phyloP scores from a whole-genome alignment of 2,797 vertebrate species.

The Anguilla anguilla region DNA sequence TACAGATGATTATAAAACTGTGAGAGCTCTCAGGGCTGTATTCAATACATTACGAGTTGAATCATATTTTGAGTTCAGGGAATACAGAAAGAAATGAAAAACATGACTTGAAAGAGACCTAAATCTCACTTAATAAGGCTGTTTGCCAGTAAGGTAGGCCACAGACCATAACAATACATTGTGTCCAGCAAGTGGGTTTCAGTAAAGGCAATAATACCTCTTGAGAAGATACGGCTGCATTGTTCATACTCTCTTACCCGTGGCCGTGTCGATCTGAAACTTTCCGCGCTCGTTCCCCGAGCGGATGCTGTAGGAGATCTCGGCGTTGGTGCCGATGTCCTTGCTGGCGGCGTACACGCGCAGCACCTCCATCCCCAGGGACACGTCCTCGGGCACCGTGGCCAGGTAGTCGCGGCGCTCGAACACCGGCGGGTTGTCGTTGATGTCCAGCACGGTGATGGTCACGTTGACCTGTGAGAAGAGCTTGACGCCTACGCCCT shows the following conservation, averaged over 20 bases:
- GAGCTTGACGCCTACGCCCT: conserved; percentile 76
- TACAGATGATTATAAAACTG: not conserved
- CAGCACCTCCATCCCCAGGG: conserved; percentile 82
- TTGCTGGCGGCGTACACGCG: conserved; percentile 91
- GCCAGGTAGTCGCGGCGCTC: conserved; percentile 91
- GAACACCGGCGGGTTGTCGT: conserved; percentile 95
- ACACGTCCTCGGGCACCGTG: conserved; percentile 85
- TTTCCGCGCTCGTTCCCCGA: conserved; percentile 92
- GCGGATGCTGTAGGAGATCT: conserved; percentile 91
- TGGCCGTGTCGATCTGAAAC: conserved; percentile 86
- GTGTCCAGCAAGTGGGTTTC: not conserved
- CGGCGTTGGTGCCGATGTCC: conserved; percentile 95
- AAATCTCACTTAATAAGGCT: not conserved
- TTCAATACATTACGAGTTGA: not conserved
- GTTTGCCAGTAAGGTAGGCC: not conserved
- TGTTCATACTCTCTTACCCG: conserved; percentile 73
- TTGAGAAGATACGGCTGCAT: not conserved
- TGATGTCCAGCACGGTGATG: conserved; percentile 91
- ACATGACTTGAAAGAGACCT: not conserved
- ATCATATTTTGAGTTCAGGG: not conserved
- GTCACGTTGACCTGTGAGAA: conserved; percentile 84
- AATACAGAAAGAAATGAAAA: not conserved
- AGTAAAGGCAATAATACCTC: not conserved
- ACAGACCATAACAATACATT: not conserved
- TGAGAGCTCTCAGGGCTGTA: not conserved